Percentiles rank a stretch among this genome's conserved stretches.
phyloP scores from a whole-genome alignment of 2,113 vertebrate species.

The Upupa epops region DNA sequence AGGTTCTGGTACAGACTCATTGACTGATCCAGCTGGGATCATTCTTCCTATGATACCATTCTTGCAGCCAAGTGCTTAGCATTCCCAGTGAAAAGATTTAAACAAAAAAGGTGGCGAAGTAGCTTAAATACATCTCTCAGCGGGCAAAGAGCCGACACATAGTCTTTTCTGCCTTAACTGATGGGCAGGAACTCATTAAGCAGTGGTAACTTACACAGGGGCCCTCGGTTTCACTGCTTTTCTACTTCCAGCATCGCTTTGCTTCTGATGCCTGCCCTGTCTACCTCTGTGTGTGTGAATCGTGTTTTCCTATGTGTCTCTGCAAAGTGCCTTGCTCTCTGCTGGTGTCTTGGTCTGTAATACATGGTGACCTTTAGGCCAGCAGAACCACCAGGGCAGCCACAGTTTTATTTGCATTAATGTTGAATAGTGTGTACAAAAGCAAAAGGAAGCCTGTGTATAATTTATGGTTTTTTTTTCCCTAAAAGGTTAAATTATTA shows the following conservation, averaged over 20 bases:
- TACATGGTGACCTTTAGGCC: neutral
- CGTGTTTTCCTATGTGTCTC: neutral
- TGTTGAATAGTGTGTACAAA: constrained; percentile 7
- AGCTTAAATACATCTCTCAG: neutral
- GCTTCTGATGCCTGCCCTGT: neutral
- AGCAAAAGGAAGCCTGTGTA: neutral
- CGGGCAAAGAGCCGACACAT: neutral
- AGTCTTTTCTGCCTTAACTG: neutral
- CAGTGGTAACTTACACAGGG: neutral
- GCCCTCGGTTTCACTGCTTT: neutral
- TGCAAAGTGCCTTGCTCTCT: neutral
- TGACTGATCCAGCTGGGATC: fast-evolving
- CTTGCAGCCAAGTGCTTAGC: neutral
- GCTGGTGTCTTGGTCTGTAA: neutral
- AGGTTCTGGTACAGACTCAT: fast-evolving
- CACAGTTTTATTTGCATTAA: neutral
- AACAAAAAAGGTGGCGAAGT: neutral
- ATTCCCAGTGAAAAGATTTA: neutral
- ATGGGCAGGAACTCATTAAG: neutral
- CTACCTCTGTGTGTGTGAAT: neutral
- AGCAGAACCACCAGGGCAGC: neutral
- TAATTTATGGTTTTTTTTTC: neutral
- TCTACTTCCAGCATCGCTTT: neutral
- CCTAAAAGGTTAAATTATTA: neutral
- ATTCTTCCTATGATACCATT: neutral